Evolutionary conservation across 2,113 vertebrate species (phyloP), one percentile per base, ranked within the genome.

Genomic region (Hypanus sabinus): DNA sequence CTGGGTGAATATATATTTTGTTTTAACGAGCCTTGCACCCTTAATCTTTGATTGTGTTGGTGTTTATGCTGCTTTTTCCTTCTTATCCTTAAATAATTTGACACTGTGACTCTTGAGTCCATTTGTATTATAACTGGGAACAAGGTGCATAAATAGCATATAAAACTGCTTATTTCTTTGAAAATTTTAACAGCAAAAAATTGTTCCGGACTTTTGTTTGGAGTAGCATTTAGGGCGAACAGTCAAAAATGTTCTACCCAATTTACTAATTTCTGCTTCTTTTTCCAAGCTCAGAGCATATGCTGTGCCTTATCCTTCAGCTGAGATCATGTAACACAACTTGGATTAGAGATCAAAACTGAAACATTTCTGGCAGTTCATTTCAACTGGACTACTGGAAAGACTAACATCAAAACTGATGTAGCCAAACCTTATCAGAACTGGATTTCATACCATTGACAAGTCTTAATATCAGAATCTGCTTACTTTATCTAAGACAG

Each of bases 1-100:
- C 33, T 94, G 65, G 36, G 10, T 81, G 85, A 79, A 87, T 94
- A 70, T 93, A 27, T 93, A 65, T 90, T 68, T 90, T 68, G 16
- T 68, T 90, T 90, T 33, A 65, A 68, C n/a, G 22, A 68, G 60
- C 60, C 85, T 90, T 90, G 60, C 85, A 88, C 24, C 16, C 60
- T 90, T 36, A 9, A 24, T 88, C 57, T 88, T 88, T 88, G 83
- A 30, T 27, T 60, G 60, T 90, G 85, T 16, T 71, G 20, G 36
- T 46, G 46, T 93, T 90, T 93, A 70, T 14, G 20, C 33, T 16
- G 65, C 71, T 93, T 73, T 22, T 92, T 70, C 33, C 87, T 62
- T 68, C 90, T 27, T 73, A 36, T 16, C 68, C 6, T 36, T 70
- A 70, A 91, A 62, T 38, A 91, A 70, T 91, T 91, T 91, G 88